Base-by-base conservation (phyloP, 2,888 invertebrate genomes). In the Tillus elongatus region DNA sequence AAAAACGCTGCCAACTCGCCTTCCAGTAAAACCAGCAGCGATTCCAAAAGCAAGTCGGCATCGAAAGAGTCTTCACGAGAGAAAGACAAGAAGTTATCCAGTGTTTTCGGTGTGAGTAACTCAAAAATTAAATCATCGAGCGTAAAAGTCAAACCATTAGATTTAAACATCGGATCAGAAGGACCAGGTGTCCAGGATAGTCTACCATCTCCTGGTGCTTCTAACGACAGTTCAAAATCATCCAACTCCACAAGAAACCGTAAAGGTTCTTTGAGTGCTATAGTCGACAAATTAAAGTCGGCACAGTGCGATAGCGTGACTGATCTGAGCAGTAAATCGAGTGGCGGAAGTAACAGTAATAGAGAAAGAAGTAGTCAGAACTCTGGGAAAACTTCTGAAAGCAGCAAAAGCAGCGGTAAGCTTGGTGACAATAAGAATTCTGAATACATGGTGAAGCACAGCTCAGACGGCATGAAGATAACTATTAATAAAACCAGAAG, bases 401-500 rank as follows among this genome's bases (percentile, higher is more conserved):
- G 45, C 30, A 45, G 43, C 37, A 52, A 49, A 41, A 49, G 42
- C 30, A 41, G 49, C 3, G 48, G 49, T 35, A 60, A 62, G 29
- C 55, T 59, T 12, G 58, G 61, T 11, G 64, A 64, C 30, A 58
- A 61, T 2, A 67, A 66, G 40, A 56, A 51, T 28, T 80, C 82
- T 15, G 88, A 88, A 54, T 90, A 90, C 54, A 87, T 87, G 80
- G 86, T 91, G 1, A 91, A 90, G 57, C 83, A 84, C 11, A 87
- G 88, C 57, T 80, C 80, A 10, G 89, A 89, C 51, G 89, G 89
- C 2, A 86, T 92, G 69, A 92, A 91, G 63, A 76, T 92, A 36
- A 92, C 89, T 2, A 89, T 91, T 14, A 91, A 90, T 56, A 91
- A 91, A 68, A 88, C 90, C 1, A 73, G 82, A 53, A 75, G 78